Conservation (phyloP, 2,113 vertebrate genomes). For the human (Homo sapiens) region DNA sequence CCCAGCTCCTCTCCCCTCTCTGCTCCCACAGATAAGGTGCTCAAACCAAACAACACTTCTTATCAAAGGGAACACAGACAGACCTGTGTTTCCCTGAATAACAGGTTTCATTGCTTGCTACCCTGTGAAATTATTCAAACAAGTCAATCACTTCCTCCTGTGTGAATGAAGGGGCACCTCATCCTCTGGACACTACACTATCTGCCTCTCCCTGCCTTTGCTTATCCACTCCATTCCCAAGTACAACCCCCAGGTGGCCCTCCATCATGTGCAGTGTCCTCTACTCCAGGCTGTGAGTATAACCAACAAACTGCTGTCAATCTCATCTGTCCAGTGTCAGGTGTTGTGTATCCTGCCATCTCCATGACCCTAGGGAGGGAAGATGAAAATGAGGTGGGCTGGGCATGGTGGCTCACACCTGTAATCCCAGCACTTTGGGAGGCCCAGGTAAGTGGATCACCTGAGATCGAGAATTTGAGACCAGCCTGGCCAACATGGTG, state of each 20-base stretch:
- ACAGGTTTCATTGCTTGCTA: background rate
- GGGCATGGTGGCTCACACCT: too few species aligned
- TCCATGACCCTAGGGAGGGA: background rate
- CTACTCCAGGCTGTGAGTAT: background rate
- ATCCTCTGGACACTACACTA: background rate
- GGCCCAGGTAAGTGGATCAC: too few species aligned
- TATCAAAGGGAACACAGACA: background rate
- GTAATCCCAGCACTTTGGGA: too few species aligned
- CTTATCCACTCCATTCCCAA: background rate
- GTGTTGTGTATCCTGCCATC: background rate
- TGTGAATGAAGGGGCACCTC: background rate
- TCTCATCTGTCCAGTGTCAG: background rate
- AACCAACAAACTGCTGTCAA: background rate
- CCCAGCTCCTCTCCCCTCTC: background rate
- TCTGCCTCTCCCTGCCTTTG: background rate
- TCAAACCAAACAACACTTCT: background rate
- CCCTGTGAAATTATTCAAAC: background rate
- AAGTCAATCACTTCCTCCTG: background rate
- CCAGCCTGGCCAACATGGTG: too few species aligned
- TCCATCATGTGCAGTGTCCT: background rate
- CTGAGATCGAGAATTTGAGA: too few species aligned
- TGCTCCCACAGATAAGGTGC: background rate
- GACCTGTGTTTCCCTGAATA: background rate
- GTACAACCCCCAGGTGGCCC: fast-evolving
- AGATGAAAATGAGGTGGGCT: too few species aligned